Base-by-base conservation (phyloP, 2,888 invertebrate species). In the Tanypteryx hageni region DNA sequence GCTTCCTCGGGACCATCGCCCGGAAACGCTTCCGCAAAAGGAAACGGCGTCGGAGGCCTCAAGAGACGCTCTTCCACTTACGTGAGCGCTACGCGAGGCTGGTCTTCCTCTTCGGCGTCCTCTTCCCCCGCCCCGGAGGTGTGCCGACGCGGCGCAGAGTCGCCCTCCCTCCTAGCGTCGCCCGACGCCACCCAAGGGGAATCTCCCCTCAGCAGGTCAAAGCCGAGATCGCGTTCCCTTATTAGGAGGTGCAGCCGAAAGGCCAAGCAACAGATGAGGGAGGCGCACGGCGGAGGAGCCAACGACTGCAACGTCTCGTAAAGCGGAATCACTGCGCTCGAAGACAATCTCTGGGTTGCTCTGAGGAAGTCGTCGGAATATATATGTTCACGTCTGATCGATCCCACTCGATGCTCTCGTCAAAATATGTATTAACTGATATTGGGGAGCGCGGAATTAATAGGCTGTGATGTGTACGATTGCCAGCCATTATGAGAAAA, bases 201-300 rank as follows among this genome's bases (percentile, higher is more conserved):
- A 94, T 93, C 92, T 57, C 93, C 92, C 94, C 94, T 9, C 95
- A 95, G 92, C 22, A 95, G 96, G 94, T 94, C 96, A 93, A 97
- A 97, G 94, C 97, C 97, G 2, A 95, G 97, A 93, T 97, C 97
- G 94, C 96, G 97, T 93, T 97, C 97, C 93, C 96, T 98, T 93
- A 98, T 98, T 94, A 96, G 98, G 93, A 96, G 98, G 93, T 97
- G 97, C 93, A 97, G 97, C 94, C 96, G 97, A 93, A 98, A 97
- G 95, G 96, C 97, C 93, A 97, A 97, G 94, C 97, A 97, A 94
- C 97, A 97, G 95, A 97, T 97, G 94, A 96, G 97, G 93, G 97
- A 97, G 94, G 96, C 97, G 85, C 96, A 97, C 93, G 96, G 95
- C 92, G 95, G 95, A 92, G 95, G 95, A 92, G 95, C 96, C 59